These are phyloP conservation scores for Esox niger DNA, from an alignment of 2,113 vertebrate genomes.

Conservation along the genomic window DNA sequence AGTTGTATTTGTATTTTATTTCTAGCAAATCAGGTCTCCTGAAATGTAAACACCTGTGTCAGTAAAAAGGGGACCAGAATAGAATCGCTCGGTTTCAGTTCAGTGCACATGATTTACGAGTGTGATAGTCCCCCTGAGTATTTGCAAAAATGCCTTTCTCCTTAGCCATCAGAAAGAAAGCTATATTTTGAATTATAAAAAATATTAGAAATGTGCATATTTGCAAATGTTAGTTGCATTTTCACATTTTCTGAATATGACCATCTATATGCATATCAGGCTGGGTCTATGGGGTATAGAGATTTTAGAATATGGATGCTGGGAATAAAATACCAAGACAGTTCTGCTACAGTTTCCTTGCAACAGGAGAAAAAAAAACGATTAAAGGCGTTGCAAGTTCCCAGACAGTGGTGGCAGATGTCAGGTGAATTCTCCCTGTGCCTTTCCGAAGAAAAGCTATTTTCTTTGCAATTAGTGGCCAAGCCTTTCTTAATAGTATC, in stretches of 20 bases:
- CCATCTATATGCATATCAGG: constrained; percentile 8
- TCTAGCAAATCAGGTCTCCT: background rate
- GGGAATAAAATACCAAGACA: background rate
- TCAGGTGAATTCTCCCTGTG: constrained; percentile 34
- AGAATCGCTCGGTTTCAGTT: background rate
- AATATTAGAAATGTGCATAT: constrained; percentile 2
- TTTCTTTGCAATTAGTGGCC: constrained; percentile 55
- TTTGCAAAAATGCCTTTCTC: constrained; percentile 1
- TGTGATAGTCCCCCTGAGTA: background rate
- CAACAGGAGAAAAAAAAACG: background rate
- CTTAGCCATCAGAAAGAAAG: background rate
- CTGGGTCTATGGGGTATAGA: background rate
- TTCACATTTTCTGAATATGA: background rate
- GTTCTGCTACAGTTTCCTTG: background rate
- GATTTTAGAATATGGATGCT: background rate
- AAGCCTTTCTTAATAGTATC: constrained; percentile 44
- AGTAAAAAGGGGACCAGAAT: background rate
- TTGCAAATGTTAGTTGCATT: constrained; percentile 1
- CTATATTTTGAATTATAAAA: constrained; percentile 14
- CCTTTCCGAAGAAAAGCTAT: constrained; percentile 42
- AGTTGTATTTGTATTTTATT: background rate
- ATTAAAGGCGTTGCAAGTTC: constrained; percentile 24
- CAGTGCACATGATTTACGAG: constrained; percentile 10
- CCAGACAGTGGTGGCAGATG: constrained; percentile 27
- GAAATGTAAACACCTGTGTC: background rate